These are phyloP conservation scores for Volucella inflata DNA, from an alignment of 2,888 invertebrate genomes.

Conservation along the genomic window DNA sequence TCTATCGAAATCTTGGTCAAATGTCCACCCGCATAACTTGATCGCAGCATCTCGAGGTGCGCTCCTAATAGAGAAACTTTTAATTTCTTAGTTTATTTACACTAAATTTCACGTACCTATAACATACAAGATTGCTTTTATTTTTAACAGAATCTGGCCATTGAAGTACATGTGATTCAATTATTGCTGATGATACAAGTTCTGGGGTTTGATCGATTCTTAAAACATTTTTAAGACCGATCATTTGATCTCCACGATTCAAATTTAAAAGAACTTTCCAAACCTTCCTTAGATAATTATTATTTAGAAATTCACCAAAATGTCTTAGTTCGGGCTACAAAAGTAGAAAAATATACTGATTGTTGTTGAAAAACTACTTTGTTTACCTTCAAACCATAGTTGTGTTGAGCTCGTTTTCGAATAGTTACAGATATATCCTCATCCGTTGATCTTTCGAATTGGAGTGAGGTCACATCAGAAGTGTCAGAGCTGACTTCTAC, in stretches of 20 bases:
- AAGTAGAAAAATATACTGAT: conserved; percentile 69
- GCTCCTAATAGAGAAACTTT: conserved; percentile 84
- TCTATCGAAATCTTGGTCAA: conserved; percentile 88
- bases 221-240: conserved; percentile 83
- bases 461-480: conserved; percentile 30
- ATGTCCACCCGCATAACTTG: conserved; percentile 95
- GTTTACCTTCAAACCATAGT: conserved; percentile 88
- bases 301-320: conserved; percentile 91
- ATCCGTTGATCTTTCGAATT: conserved; percentile 32
- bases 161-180: conserved; percentile 81
- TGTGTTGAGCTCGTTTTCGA: conserved; percentile 87
- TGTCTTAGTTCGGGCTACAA: conserved; percentile 88
- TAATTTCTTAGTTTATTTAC: background rate
- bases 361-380: background rate
- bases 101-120: conserved; percentile 77
- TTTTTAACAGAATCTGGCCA: conserved; percentile 83
- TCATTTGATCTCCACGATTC: conserved; percentile 87
- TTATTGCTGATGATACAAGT: conserved; percentile 80
- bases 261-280: conserved; percentile 86
- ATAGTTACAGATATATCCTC: conserved; percentile 89
- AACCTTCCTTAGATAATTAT: conserved; percentile 89
- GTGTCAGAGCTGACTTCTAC: conserved; percentile 50
- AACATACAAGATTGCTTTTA: conserved; percentile 80
- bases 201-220: conserved; percentile 80
- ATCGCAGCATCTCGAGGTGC: conserved; percentile 89